These are phyloP conservation scores for Apis cerana DNA, from an alignment of 1,140 invertebrate species.

Conservation along the genomic window DNA sequence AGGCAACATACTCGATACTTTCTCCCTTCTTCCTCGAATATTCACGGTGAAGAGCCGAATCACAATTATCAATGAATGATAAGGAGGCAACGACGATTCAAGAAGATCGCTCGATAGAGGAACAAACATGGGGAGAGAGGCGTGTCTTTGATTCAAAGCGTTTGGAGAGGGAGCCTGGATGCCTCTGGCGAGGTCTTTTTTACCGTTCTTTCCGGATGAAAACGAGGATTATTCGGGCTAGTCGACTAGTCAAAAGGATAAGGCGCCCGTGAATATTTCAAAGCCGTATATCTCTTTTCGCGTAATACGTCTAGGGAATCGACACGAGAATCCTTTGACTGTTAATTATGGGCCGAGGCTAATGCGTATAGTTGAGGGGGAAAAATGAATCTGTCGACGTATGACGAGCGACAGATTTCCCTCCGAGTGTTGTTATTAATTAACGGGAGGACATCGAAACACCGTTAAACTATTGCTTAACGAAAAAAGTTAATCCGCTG, in stretches of 20 bases:
- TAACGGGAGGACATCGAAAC: background rate
- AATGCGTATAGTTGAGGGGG: too few relatives aligned
- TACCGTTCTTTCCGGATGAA: background rate
- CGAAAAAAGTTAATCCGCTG: background rate
- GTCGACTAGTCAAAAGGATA: constrained; percentile 4
- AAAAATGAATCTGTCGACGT: too few relatives aligned
- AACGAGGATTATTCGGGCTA: constrained; percentile 27
- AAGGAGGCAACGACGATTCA: constrained; percentile 17
- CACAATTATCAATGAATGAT: constrained; percentile 22
- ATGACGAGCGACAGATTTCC: background rate
- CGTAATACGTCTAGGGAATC: background rate
- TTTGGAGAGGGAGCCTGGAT: background rate
- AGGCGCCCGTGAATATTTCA: background rate
- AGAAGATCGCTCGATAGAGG: constrained; percentile 8
- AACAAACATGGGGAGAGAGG: background rate
- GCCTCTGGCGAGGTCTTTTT: constrained; percentile 22
- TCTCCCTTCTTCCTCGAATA: background rate
- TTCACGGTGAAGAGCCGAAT: too few relatives aligned
- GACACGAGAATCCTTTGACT: background rate
- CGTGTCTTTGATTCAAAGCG: constrained; percentile 39
- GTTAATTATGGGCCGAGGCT: background rate
- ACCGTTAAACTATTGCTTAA: background rate
- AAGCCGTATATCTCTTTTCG: background rate
- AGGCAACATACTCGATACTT: too few relatives aligned
- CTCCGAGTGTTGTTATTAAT: constrained; percentile 1